Evolutionary conservation across 1,140 invertebrate species (phyloP).

Genomic region (Uloborus diversus): DNA sequence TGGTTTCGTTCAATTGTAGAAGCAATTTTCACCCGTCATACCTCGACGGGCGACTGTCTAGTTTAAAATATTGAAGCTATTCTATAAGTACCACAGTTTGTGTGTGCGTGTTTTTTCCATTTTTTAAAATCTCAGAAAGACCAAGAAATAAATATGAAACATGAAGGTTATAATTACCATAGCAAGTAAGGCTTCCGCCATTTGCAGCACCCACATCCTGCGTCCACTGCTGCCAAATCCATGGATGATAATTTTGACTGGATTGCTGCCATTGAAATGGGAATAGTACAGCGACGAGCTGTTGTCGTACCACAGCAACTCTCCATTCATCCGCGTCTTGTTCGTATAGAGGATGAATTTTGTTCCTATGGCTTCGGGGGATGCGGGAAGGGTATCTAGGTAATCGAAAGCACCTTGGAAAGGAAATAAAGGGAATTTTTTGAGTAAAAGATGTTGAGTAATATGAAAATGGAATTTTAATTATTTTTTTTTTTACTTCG

Average conservation of each 20-base stretch:
- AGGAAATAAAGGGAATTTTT: neutral
- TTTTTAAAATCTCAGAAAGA: neutral
- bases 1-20: no score
- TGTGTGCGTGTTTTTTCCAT: no score
- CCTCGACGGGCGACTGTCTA: no score
- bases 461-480: no score
- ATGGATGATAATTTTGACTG: conserved; percentile 91
- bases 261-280: conserved; percentile 74
- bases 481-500: no score
- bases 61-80: no score
- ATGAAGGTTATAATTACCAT: conserved; percentile 70
- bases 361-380: conserved; percentile 73
- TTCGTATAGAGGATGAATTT: conserved; percentile 69
- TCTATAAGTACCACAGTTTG: no score
- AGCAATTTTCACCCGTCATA: no score
- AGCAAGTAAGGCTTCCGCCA: conserved; percentile 87
- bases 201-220: conserved; percentile 91
- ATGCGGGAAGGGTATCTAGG: conserved; percentile 83
- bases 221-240: conserved; percentile 92
- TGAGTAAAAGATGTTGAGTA: no score
- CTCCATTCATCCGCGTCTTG: conserved; percentile 61
- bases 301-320: conserved; percentile 56
- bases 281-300: conserved; percentile 51
- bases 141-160: neutral
- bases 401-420: conserved; percentile 81